Evolutionary conservation across 2,888 invertebrate genomes (phyloP), one percentile per base, ranked within the genome.

Genomic region (Drosophila algonquin): DNA sequence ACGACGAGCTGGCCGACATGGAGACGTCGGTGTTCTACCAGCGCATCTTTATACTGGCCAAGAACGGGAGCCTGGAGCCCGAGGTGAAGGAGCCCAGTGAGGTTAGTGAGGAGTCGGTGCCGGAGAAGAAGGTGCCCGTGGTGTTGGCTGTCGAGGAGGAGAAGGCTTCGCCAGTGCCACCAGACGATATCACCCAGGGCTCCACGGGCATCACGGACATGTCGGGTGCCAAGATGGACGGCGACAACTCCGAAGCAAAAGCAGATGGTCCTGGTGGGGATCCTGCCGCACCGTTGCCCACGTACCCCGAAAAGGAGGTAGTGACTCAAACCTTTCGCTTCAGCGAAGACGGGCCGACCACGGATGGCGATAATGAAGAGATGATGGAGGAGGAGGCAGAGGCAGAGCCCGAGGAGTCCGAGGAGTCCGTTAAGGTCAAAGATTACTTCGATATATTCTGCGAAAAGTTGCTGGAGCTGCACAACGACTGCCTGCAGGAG

Each of bases 21-120:
- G 74, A 75, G 0, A 83, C 89, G 0, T 79, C 87, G 14, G 79
- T 89, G n/a, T 91, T 89, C 63, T 89, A 83, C 52, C 90, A 90
- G 58, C 87, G 90, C 32, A 80, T 91, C 6, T 89, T 76, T 3
- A 79, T 90, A 3, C 47, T 90, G 46, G 90, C 89, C 54, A 80
- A 78, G 18, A 57, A 57, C 27, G 60, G 75, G 53, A 54, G 65
- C 9, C 24, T 53, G 3, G 50, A 12, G 44, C 51, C n/a, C 9
- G n/a, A 14, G 7, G 10, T 12, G 1, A 51, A 58, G 5, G 1
- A 9, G 10, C 10, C 47, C 5, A 6, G 21, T 0, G 2, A n/a
- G 0, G 47, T 12, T 14, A 30, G 14, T 6, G 2, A 40, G n/a
- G 40, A 40, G 14, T 35, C 12, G 9, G 9, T 8, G 56, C 12